These are phyloP conservation scores for Eulemur rubriventer DNA, from an alignment of 2,797 vertebrate species.

Conservation along the genomic window DNA sequence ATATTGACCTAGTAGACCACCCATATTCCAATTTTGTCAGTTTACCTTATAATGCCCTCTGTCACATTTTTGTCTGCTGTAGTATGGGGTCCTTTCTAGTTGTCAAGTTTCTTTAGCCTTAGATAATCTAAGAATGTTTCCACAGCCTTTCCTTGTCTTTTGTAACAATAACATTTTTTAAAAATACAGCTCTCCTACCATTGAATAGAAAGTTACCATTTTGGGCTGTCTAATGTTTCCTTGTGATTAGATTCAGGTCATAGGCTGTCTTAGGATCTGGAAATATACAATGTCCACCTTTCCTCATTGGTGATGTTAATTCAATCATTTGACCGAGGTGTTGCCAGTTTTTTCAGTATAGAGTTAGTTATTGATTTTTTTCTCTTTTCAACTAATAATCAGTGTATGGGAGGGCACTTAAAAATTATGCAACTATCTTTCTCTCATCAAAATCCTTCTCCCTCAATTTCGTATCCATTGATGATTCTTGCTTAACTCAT, in stretches of 20 bases:
- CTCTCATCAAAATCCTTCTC: background rate
- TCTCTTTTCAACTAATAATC: background rate
- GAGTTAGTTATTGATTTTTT: background rate
- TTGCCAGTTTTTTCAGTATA: conserved; percentile 8
- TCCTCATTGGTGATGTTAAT: background rate
- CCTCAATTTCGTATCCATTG: background rate
- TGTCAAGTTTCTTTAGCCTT: background rate
- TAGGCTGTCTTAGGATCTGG: background rate
- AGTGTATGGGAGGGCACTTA: background rate
- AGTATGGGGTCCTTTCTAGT: background rate
- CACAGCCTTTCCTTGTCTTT: background rate
- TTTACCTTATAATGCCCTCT: background rate
- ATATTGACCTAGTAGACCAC: background rate
- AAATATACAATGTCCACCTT: background rate
- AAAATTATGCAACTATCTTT: background rate
- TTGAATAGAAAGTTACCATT: background rate
- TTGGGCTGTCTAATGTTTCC: background rate
- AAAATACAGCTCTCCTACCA: background rate
- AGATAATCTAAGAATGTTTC: background rate
- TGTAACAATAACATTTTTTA: background rate
- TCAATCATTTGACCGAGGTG: background rate
- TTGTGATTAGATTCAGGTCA: background rate
- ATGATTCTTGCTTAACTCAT: background rate
- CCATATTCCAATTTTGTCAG: background rate
- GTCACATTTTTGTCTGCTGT: background rate